phyloP scores from a whole-genome alignment of 2,888 invertebrate species.

The Maniola hyperantus region DNA sequence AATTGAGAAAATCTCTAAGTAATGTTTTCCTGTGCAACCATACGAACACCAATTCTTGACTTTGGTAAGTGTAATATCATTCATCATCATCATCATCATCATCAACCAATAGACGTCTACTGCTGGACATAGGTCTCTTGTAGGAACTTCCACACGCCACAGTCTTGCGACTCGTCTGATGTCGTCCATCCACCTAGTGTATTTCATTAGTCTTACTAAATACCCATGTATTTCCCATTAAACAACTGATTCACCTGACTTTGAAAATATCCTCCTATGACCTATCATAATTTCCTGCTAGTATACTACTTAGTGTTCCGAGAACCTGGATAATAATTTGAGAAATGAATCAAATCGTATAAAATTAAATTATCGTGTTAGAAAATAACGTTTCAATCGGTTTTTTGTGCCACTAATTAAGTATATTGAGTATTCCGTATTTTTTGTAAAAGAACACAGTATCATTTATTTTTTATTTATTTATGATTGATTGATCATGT shows the following conservation, averaged over 20 bases:
- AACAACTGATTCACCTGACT: background rate
- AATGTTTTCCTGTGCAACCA: too few species aligned
- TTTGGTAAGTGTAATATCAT: too few species aligned
- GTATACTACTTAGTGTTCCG: background rate
- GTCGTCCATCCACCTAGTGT: too few species aligned
- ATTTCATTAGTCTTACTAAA: too few species aligned
- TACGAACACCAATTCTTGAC: too few species aligned
- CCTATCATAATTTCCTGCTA: background rate
- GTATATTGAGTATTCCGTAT: background rate
- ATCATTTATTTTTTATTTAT: background rate
- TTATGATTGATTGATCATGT: background rate
- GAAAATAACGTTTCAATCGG: background rate
- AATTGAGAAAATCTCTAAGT: too few species aligned
- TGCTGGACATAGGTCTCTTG: too few species aligned
- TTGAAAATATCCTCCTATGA: background rate
- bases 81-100: too few species aligned
- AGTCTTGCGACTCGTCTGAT: too few species aligned
- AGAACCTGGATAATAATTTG: background rate
- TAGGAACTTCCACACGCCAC: too few species aligned
- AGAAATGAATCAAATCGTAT: background rate
- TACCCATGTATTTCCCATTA: too few species aligned
- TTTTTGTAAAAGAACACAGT: slow-evolving; percentile 6
- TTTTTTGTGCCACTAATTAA: background rate
- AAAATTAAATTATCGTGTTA: background rate
- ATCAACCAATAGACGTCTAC: too few species aligned